phyloP scores from a whole-genome alignment of 2,888 invertebrate genomes.

The Cheilosia grossa region DNA sequence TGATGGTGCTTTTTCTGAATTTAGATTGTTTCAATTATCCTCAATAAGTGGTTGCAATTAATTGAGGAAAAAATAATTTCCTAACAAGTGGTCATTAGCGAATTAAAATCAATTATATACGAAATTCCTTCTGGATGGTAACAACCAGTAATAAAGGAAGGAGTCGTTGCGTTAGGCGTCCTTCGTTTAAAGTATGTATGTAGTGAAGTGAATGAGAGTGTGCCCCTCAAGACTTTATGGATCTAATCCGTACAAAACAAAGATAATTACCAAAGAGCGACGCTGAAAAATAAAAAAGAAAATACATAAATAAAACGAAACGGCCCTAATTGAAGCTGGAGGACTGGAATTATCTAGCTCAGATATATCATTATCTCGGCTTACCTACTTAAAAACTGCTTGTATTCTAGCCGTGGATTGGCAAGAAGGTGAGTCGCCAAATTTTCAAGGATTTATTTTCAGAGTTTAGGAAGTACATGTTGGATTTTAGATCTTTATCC shows the following conservation, averaged over 20 bases:
- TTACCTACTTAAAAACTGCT: background rate
- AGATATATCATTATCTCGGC: conserved; percentile 25
- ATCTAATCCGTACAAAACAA: conserved; percentile 22
- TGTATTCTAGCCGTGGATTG: conserved; percentile 10
- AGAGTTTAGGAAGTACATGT: conserved; percentile 27
- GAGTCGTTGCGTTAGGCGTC: background rate
- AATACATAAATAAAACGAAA: background rate
- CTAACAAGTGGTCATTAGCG: conserved; percentile 46
- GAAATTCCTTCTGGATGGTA: background rate
- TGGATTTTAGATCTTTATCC: conserved; percentile 12
- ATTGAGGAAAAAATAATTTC: conserved; percentile 35
- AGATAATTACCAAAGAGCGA: conserved; percentile 16
- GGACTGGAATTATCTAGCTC: conserved; percentile 46
- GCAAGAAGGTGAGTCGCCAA: conserved; percentile 47
- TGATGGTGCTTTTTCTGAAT: conserved; percentile 12
- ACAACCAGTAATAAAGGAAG: background rate
- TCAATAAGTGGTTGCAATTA: conserved; percentile 27
- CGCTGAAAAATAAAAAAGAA: too few species aligned
- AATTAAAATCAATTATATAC: conserved; percentile 63
- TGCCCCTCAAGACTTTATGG: conserved; percentile 6
- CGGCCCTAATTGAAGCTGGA: conserved; percentile 4
- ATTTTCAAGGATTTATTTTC: conserved; percentile 15
- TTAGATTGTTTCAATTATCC: conserved; percentile 14
- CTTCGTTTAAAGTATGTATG: background rate
- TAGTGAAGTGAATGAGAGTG: conserved; percentile 18